phyloP scores from a whole-genome alignment of 2,888 invertebrate species.

The Leucozona laternaria region DNA sequence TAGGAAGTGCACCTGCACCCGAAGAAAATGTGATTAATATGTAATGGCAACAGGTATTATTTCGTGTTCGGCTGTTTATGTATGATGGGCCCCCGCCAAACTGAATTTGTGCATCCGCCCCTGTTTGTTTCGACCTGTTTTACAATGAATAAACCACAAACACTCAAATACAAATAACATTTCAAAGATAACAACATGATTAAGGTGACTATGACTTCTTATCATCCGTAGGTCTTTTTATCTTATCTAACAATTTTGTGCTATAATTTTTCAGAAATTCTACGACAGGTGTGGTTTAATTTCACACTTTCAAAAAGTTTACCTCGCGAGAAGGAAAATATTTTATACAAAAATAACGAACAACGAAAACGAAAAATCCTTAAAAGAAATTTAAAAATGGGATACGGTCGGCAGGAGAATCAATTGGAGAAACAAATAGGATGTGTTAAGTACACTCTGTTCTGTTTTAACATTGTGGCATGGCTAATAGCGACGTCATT shows the following conservation, averaged over 20 bases:
- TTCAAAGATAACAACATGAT: conserved; percentile 34
- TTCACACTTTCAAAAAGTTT: conserved; percentile 35
- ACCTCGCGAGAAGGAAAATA: conserved; percentile 20
- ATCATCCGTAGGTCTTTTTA: conserved; percentile 52
- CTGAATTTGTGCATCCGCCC: neutral
- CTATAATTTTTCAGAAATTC: conserved; percentile 51
- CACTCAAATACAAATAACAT: neutral
- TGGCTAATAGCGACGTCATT: conserved; percentile 92
- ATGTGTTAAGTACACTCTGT: conserved; percentile 91
- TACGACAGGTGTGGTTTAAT: conserved; percentile 69
- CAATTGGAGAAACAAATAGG: conserved; percentile 91
- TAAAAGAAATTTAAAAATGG: conserved; percentile 77
- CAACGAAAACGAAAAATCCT: conserved; percentile 62
- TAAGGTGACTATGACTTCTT: conserved; percentile 52
- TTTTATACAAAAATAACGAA: conserved; percentile 29
- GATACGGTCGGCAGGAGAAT: conserved; percentile 79
- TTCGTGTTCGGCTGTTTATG: no score
- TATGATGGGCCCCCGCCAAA: neutral
- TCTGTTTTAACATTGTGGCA: conserved; percentile 91
- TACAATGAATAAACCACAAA: conserved; percentile 43
- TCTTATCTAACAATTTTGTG: conserved; percentile 59
- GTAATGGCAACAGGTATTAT: no score
- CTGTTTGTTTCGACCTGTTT: conserved; percentile 26
- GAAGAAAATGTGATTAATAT: no score
- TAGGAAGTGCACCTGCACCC: no score